Conservation (phyloP, 2,113 vertebrate genomes). For the Centrocercus urophasianus region DNA sequence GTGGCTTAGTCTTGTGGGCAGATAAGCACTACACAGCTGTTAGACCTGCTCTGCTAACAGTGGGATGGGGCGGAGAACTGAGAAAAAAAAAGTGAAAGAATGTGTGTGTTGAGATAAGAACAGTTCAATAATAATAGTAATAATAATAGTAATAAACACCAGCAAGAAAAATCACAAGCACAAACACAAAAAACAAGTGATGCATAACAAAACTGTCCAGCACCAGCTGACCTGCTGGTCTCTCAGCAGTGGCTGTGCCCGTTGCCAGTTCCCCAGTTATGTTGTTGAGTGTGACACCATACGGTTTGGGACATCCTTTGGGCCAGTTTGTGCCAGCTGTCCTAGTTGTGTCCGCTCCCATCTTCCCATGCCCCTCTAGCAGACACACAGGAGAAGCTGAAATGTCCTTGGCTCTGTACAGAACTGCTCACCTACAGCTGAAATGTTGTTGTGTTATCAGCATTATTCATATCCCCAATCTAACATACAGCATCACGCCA, state of each 20-base stretch:
- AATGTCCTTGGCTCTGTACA: neutral
- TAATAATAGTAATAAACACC: no score
- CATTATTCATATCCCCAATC: neutral
- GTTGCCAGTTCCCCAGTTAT: neutral
- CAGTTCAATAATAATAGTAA: neutral
- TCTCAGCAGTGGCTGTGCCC: neutral
- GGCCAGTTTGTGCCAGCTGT: neutral
- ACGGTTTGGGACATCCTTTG: neutral
- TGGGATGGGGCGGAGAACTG: neutral
- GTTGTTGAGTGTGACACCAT: neutral
- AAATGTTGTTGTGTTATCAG: neutral
- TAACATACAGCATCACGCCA: neutral
- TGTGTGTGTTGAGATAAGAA: neutral
- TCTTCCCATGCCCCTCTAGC: neutral
- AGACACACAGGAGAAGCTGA: neutral
- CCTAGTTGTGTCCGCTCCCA: neutral
- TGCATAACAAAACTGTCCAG: neutral
- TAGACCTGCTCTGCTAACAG: neutral
- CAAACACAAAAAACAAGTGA: neutral
- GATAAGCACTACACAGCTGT: neutral
- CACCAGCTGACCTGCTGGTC: neutral
- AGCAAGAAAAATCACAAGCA: neutral
- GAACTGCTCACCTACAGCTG: neutral
- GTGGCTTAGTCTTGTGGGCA: neutral
- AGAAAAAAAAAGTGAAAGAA: neutral